Percentiles rank a stretch among this genome's conserved stretches.
Conservation (phyloP, 2,888 invertebrate genomes). For the Calameuta filiformis region DNA sequence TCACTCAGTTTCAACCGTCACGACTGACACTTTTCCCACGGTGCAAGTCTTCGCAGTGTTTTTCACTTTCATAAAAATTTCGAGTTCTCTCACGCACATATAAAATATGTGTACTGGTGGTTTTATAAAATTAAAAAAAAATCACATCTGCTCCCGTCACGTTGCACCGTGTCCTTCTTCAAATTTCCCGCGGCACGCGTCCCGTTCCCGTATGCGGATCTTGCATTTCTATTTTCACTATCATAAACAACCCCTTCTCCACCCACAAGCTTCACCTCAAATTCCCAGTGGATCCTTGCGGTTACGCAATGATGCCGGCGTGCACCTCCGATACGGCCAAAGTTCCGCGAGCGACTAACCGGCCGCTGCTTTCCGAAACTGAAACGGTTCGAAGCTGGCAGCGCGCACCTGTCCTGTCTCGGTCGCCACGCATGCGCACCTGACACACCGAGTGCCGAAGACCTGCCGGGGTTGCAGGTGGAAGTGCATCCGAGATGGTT, state of each 20-base stretch:
- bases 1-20: not conserved
- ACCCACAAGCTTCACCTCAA: conserved; percentile 14
- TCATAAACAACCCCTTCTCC: conserved; percentile 8
- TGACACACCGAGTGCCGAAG: not conserved
- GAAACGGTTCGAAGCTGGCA: conserved; percentile 47
- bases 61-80: not conserved
- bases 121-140: not conserved
- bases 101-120: not conserved
- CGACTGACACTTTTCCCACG: not conserved
- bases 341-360: conserved; percentile 5
- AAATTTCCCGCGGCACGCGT: not conserved
- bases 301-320: conserved; percentile 23
- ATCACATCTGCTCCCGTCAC: not conserved
- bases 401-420: conserved; percentile 61
- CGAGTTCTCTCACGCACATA: not conserved
- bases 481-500: not conserved
- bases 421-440: conserved; percentile 53
- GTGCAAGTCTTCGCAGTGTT: not conserved
- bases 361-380: conserved; percentile 39
- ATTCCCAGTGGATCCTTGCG: conserved; percentile 14
- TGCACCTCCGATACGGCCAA: not conserved
- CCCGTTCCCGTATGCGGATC: not conserved
- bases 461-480: not conserved
- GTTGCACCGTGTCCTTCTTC: not conserved
- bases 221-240: not conserved